A percentile compares a stretch with the other conserved stretches of the same genome.
Evolutionary conservation across 2,888 invertebrate genomes (phyloP).

Genomic region (Mesorhabditis spiculigera): DNA sequence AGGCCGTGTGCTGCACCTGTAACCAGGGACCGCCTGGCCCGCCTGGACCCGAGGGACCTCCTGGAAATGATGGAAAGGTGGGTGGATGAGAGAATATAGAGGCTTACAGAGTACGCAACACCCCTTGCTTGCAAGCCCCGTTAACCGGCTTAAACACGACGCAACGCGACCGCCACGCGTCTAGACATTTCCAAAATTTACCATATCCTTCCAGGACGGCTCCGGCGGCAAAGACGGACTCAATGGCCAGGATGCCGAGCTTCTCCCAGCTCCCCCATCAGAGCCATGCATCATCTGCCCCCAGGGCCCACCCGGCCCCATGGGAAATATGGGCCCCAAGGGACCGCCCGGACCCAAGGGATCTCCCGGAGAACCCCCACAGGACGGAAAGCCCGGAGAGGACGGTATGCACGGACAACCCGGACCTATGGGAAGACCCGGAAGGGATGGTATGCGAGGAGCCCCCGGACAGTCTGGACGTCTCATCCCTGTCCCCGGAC

Average conservation of each 20-base stretch:
- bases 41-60: slow-evolving; percentile 48
- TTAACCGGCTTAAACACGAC: too few relatives aligned
- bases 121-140: too few relatives aligned
- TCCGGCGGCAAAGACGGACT: slow-evolving; percentile 45
- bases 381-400: slow-evolving; percentile 43
- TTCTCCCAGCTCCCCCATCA: slow-evolving; percentile 38
- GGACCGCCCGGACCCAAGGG: slow-evolving; percentile 57
- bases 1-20: slow-evolving; percentile 46
- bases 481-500: slow-evolving; percentile 48
- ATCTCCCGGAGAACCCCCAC: slow-evolving; percentile 44
- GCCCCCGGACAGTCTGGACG: slow-evolving; percentile 46
- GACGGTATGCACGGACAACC: slow-evolving; percentile 48
- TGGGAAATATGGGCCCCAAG: slow-evolving; percentile 46
- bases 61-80: slow-evolving; percentile 48
- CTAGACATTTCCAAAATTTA: slow-evolving; percentile 9
- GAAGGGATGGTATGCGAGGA: slow-evolving; percentile 48
- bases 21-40: slow-evolving; percentile 48
- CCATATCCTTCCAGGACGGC: slow-evolving; percentile 17
- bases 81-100: slow-evolving; percentile 18
- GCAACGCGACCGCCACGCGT: too few relatives aligned
- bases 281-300: slow-evolving; percentile 55
- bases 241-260: slow-evolving; percentile 43
- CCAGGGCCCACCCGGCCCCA: slow-evolving; percentile 49
- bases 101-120: too few relatives aligned
- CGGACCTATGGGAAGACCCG: slow-evolving; percentile 45